Conservation (phyloP, 2,797 vertebrate species). For the Novumbra hubbsi region DNA sequence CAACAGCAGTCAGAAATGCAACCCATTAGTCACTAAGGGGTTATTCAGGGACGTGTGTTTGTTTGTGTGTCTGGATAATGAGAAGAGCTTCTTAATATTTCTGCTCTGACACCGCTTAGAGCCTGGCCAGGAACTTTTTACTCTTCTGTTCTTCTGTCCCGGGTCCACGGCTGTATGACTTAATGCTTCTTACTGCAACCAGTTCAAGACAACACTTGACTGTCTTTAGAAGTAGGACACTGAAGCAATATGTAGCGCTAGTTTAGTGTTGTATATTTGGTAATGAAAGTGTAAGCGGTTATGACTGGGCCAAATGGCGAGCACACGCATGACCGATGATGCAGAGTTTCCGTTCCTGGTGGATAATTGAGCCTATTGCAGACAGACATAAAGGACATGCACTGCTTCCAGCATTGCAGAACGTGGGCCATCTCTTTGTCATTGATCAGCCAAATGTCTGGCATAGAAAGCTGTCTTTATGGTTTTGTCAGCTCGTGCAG, state of each 20-base stretch:
- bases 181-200: not conserved
- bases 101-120: not conserved
- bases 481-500: not conserved
- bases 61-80: not conserved
- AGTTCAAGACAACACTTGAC: not conserved
- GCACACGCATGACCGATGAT: not conserved
- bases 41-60: not conserved
- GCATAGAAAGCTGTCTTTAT: not conserved
- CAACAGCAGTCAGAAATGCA: not conserved
- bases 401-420: not conserved
- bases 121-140: not conserved
- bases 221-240: not conserved
- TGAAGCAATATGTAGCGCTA: not conserved
- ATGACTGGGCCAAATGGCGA: too few species aligned
- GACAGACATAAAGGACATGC: not conserved
- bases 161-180: not conserved
- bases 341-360: not conserved
- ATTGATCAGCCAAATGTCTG: not conserved
- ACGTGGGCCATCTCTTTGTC: not conserved
- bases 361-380: not conserved
- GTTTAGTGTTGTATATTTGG: too few species aligned
- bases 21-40: not conserved
- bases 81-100: not conserved
- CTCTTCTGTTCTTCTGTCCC: not conserved
- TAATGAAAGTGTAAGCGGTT: too few species aligned